These are phyloP conservation scores for Abrostola tripartita DNA, from an alignment of 2,888 invertebrate genomes.

Conservation along the genomic window DNA sequence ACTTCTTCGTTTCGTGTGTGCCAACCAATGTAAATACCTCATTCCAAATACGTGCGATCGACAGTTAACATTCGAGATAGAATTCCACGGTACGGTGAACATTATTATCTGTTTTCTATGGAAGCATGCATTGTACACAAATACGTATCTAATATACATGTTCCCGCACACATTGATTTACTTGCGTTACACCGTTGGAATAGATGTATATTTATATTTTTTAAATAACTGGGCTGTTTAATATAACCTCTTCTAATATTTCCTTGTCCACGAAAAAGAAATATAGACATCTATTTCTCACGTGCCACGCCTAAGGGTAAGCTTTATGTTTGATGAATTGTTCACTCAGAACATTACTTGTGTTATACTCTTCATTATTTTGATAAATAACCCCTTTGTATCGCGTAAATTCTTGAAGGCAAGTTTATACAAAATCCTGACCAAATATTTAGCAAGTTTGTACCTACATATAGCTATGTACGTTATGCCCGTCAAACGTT, in stretches of 20 bases:
- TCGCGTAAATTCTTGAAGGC: slow-evolving; percentile 42
- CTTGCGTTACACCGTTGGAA: background rate
- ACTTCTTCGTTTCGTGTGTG: slow-evolving; percentile 57
- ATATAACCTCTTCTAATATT: slow-evolving; percentile 40
- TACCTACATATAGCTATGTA: slow-evolving; percentile 11
- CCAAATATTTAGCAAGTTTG: slow-evolving; percentile 48
- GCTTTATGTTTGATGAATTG: slow-evolving; percentile 53
- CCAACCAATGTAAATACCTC: slow-evolving; percentile 56
- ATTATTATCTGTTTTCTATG: slow-evolving; percentile 35
- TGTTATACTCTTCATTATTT: slow-evolving; percentile 49
- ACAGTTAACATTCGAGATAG: slow-evolving; percentile 44
- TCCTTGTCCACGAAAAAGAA: slow-evolving; percentile 48
- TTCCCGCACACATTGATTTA: slow-evolving; percentile 1
- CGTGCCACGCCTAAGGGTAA: slow-evolving; percentile 49
- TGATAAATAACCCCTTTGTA: slow-evolving; percentile 49
- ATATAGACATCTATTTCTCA: slow-evolving; percentile 54
- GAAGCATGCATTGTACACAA: slow-evolving; percentile 29
- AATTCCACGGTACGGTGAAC: slow-evolving; percentile 35
- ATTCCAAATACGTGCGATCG: slow-evolving; percentile 42
- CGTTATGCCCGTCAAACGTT: slow-evolving; percentile 39
- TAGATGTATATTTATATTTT: background rate
- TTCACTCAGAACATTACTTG: slow-evolving; percentile 52
- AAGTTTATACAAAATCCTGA: slow-evolving; percentile 39
- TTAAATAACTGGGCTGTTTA: slow-evolving; percentile 20
- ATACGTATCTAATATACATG: background rate